Percentiles rank a stretch among this genome's conserved stretches.
Evolutionary conservation across 2,113 vertebrate genomes (phyloP).

Genomic region (Tenrec ecaudatus): DNA sequence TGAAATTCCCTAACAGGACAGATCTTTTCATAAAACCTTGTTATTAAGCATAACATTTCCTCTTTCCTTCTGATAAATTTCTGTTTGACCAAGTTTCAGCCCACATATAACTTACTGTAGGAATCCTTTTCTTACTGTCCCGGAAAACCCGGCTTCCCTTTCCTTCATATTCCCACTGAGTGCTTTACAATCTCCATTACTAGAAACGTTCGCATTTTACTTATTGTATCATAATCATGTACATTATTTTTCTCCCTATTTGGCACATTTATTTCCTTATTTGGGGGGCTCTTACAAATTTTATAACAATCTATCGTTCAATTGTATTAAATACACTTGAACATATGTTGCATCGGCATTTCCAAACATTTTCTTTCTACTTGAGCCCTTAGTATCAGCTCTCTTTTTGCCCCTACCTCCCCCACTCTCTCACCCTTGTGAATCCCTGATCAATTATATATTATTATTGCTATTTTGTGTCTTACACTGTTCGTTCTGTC

Average conservation of each 20-base stretch:
- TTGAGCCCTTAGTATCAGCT: no score
- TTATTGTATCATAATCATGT: slow-evolving; percentile 11
- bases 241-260: slow-evolving; percentile 10
- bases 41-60: slow-evolving; percentile 24
- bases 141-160: slow-evolving; percentile 56
- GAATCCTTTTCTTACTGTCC: slow-evolving; percentile 39
- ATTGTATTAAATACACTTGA: no score
- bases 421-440: no score
- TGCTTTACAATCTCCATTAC: slow-evolving; percentile 8
- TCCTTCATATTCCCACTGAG: slow-evolving; percentile 46
- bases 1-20: slow-evolving; percentile 24
- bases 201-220: slow-evolving; percentile 65
- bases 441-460: no score
- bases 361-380: no score
- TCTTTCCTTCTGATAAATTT: slow-evolving; percentile 45
- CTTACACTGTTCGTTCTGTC: no score
- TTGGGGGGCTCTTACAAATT: no score
- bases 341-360: no score
- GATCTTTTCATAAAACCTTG: slow-evolving; percentile 14
- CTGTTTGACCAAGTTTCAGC: slow-evolving; percentile 54
- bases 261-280: not conserved
- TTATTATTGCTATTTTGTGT: no score
- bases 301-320: no score
- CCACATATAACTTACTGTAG: slow-evolving; percentile 62
- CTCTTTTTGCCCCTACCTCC: no score